phyloP scores from a whole-genome alignment of 2,888 invertebrate species.

The Smittia sp. region DNA sequence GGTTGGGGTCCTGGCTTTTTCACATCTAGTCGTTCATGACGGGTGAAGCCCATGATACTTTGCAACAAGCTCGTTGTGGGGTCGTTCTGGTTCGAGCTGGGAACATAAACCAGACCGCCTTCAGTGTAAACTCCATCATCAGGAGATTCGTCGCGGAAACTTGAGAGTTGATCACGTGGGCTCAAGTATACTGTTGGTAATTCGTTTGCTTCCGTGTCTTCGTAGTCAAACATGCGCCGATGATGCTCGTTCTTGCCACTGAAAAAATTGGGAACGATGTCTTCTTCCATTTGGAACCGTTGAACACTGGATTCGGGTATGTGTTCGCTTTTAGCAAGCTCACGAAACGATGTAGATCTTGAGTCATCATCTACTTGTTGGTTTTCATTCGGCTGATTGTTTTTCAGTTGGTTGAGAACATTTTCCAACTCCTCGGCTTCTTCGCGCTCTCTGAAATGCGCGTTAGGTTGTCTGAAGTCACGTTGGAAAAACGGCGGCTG shows the following conservation, averaged over 20 bases:
- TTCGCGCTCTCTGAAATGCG: constrained; percentile 41
- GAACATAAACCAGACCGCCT: constrained; percentile 60
- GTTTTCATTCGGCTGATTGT: neutral
- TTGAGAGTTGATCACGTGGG: constrained; percentile 54
- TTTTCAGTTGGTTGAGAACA: constrained; percentile 43
- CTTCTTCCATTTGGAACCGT: constrained; percentile 25
- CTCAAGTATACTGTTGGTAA: constrained; percentile 53
- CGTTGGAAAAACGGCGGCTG: constrained; percentile 25
- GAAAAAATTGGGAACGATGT: constrained; percentile 8
- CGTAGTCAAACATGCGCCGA: constrained; percentile 1
- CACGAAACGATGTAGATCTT: constrained; percentile 42
- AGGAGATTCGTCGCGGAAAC: constrained; percentile 52
- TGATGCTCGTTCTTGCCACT: constrained; percentile 13
- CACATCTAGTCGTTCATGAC: constrained; percentile 86
- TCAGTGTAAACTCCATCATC: constrained; percentile 59
- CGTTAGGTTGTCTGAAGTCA: neutral
- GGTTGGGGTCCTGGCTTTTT: constrained; percentile 90
- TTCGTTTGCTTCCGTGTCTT: constrained; percentile 29
- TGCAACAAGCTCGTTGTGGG: constrained; percentile 61
- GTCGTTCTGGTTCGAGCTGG: constrained; percentile 52
- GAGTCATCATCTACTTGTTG: neutral
- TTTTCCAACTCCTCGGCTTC: constrained; percentile 42
- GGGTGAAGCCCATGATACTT: constrained; percentile 75
- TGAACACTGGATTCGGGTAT: constrained; percentile 40
- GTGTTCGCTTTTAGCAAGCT: constrained; percentile 42